These are phyloP conservation scores for Polydesmus complanatus DNA, from an alignment of 2,888 invertebrate species.

Conservation along the genomic window DNA sequence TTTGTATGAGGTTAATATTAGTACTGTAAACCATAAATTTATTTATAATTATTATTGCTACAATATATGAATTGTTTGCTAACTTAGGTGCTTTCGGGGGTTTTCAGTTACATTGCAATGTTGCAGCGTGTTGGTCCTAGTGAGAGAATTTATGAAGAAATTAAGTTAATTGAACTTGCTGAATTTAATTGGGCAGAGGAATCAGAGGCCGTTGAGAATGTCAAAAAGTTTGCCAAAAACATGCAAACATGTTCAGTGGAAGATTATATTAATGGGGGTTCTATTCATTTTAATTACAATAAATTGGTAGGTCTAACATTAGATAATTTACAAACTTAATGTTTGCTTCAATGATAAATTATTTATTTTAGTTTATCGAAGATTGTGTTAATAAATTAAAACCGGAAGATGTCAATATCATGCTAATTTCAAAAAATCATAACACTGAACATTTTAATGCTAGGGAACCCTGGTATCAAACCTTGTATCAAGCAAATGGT, in stretches of 20 bases:
- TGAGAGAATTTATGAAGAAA: conserved; percentile 54
- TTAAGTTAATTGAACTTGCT: conserved; percentile 49
- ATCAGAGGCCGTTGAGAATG: conserved; percentile 52
- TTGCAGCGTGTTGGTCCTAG: conserved; percentile 51
- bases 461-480: conserved; percentile 69
- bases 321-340: neutral
- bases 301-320: conserved; percentile 29
- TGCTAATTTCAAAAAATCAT: conserved; percentile 46
- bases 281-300: conserved; percentile 61
- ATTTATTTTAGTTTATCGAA: conserved; percentile 40
- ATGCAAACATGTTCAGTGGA: conserved; percentile 67
- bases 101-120: conserved; percentile 67
- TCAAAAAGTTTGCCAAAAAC: conserved; percentile 56
- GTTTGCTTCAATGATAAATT: neutral
- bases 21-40: neutral
- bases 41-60: no score
- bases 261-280: conserved; percentile 62
- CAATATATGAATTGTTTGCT: no score
- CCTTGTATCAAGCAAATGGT: conserved; percentile 53
- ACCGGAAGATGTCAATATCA: conserved; percentile 53
- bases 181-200: conserved; percentile 37
- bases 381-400: conserved; percentile 46
- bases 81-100: conserved; percentile 52
- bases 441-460: conserved; percentile 45
- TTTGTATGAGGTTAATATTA: conserved; percentile 12